A percentile compares a stretch with the other conserved stretches of the same genome.
Evolutionary conservation across 2,797 vertebrate species (phyloP).

Genomic region (Carduelis carduelis): DNA sequence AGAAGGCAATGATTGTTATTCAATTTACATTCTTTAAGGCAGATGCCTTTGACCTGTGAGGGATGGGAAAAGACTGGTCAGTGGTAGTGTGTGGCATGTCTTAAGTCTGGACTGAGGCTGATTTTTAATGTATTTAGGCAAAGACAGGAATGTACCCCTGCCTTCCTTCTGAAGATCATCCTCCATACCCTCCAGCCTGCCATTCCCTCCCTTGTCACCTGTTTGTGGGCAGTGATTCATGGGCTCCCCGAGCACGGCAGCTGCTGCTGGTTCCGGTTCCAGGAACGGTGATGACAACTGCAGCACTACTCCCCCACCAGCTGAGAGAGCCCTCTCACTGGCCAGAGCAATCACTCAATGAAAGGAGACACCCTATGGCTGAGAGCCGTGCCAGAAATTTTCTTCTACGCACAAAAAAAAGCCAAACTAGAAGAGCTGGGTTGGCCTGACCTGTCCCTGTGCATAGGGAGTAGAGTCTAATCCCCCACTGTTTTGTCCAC

Average conservation of each 20-base stretch:
- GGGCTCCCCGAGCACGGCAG: background rate
- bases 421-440: background rate
- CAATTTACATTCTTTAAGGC: background rate
- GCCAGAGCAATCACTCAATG: background rate
- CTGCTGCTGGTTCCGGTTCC: background rate
- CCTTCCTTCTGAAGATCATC: background rate
- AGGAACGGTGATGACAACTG: background rate
- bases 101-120: background rate
- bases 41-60: background rate
- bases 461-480: background rate
- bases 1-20: background rate
- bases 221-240: background rate
- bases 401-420: background rate
- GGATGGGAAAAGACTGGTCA: background rate
- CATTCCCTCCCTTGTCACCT: rapidly evolving
- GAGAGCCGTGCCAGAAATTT: background rate
- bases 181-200: background rate
- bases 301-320: background rate
- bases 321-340: background rate
- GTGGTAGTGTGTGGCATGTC: background rate
- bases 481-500: rapidly evolving
- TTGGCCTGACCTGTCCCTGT: background rate
- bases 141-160: background rate
- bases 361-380: background rate
- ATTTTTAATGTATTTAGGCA: background rate